Evolutionary conservation across 2,113 vertebrate genomes (phyloP), one percentile per base, ranked within the genome.

Genomic region (Ophiodon elongatus): DNA sequence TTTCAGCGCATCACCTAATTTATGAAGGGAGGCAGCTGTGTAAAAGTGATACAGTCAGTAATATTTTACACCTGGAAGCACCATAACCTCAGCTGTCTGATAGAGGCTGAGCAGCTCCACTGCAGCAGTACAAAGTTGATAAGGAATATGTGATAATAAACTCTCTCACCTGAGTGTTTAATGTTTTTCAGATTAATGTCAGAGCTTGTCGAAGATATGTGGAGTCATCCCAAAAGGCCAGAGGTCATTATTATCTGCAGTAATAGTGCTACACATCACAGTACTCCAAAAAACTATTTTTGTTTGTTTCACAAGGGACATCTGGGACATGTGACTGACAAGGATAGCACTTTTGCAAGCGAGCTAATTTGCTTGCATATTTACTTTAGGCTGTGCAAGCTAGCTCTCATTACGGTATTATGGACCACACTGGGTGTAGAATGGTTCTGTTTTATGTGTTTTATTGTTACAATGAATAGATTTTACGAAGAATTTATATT

Each of bases 41-140:
- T 85, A 37, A 79, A 35, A 84, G 37, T 71, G 52, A 71, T 52
- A 75, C 31, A 76, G 50, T 59, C 43, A 43, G 73, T 63, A 17
- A 75, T 82, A 76, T 82, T 88, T 89, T 75, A 80, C 82, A 86
- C 62, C 21, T 80, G 47, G 39, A 73, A 85, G 33, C 35, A 13
- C 31, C 80, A 19, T 45, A 72, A 86, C 50, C 72, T 81, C 68
- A 50, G 54, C 74, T 75, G 62, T 69, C 65, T 73, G 17, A 37
- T 21, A 43, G 60, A 74, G 62, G 41, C 82, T 50, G 52, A 80
- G 31, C 17, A 31, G 69, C 78, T 62, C 71, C 43, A 56, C 74
- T 29, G 65, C 64, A 76, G 76, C 66, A 73, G 72, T 63, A 63
- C 72, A 39, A 80, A 33, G 77, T 56, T 73, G 76, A 86, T 79